Evolutionary conservation across 1,140 invertebrate species (phyloP), one percentile per base, ranked within the genome.

Genomic region (Mercenaria mercenaria): DNA sequence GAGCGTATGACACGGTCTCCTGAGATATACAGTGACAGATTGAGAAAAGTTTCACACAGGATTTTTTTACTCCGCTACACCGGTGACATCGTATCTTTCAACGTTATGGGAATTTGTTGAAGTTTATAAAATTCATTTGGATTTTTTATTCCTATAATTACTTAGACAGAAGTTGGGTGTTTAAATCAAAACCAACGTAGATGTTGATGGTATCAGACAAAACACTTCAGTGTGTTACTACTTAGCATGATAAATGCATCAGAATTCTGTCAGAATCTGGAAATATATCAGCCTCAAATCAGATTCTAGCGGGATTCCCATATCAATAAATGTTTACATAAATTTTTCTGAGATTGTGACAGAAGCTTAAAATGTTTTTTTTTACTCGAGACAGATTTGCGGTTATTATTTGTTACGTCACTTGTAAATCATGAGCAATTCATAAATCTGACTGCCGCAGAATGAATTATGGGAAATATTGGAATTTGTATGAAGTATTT

Each of bases 291-390:
- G 50, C 13, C 20, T 56, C 32, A 52, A 79, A 79, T 79, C 76
- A 34, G 76, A 79, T 59, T 56, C 37, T n/a, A 56, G 43, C 32
- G 32, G 47, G 23, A 37, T 52, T 79, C 43, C 32, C 47, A 50
- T 52, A 79, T 79, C 76, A 72, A 79, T 79, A 79, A 79, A 79
- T 56, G 76, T 79, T 79, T 79, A 79, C 47, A 79, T 52, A 79
- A 37, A 41, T 79, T 79, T 79, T 56, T 50, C 32, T 56, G 15
- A 79, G 43, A 52, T 72, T 34, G 47, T 52, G 47, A 52, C 47
- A 79, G 47, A 52, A 23, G 3, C 47, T 72, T 72, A 26, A 64
- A 47, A 76, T 20, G 13, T 10, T 32, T 76, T 76, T 47, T 47
- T 47, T 47, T 47, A 20, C 37, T 11, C 18, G 47, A 79, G 47